Conservation (phyloP, 2,888 invertebrate species). For the Lepidochitona cinerea region DNA sequence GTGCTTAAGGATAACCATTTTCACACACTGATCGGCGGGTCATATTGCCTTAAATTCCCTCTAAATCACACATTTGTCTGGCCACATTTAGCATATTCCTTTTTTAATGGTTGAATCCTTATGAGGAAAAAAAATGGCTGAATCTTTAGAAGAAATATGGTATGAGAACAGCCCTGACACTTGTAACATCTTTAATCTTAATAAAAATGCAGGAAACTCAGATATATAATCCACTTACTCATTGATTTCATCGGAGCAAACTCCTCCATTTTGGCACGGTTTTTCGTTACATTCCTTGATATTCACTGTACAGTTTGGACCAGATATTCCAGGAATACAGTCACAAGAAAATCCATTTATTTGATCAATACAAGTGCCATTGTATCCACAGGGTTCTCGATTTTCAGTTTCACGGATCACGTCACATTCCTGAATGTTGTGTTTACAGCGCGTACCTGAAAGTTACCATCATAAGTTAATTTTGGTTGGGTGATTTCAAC, state of each 20-base stretch:
- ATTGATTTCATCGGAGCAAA: conserved; percentile 78
- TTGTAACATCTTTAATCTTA: not conserved
- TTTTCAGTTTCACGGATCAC: conserved; percentile 40
- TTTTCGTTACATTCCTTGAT: conserved; percentile 86
- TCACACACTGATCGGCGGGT: too few species aligned
- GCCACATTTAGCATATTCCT: too few species aligned
- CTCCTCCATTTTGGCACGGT: conserved; percentile 84
- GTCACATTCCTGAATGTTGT: conserved; percentile 60
- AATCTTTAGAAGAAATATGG: too few species aligned
- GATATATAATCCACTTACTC: not conserved
- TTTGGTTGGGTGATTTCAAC: too few species aligned
- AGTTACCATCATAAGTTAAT: too few species aligned
- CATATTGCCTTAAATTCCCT: too few species aligned
- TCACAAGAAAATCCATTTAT: conserved; percentile 22
- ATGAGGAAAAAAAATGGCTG: too few species aligned
- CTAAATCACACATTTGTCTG: too few species aligned
- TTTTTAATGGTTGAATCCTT: too few species aligned
- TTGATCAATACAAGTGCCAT: conserved; percentile 43
- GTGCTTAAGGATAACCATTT: too few species aligned
- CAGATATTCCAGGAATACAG: conserved; percentile 81
- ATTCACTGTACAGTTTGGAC: conserved; percentile 79
- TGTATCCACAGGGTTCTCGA: conserved; percentile 14
- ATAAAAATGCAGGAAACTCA: not conserved
- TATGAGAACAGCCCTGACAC: not conserved
- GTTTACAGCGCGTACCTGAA: conserved; percentile 77